Conservation (phyloP, 2,113 vertebrate species). For the Erythrolamprus reginae region DNA sequence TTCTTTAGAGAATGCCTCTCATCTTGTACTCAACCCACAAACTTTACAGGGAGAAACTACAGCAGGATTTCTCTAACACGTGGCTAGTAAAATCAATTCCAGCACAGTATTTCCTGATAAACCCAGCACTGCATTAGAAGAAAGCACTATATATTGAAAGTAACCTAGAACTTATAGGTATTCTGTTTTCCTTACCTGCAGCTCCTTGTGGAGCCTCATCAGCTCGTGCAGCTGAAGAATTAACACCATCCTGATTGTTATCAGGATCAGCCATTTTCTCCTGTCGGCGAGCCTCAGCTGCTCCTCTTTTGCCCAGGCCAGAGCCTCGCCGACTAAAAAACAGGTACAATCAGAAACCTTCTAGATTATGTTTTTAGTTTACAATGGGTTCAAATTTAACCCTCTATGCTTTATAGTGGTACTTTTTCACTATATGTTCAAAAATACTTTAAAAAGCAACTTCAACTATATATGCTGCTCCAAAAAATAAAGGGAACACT, state of each 20-base stretch:
- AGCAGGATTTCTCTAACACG: background rate
- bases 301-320: conserved; percentile 99
- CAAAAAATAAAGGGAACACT: too few relatives aligned
- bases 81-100: background rate
- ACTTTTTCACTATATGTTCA: background rate
- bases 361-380: background rate
- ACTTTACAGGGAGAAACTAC: background rate
- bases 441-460: background rate
- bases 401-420: background rate
- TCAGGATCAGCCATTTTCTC: conserved; percentile 99
- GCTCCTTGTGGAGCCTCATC: conserved; percentile 97
- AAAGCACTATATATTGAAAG: background rate
- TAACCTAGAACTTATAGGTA: background rate
- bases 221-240: conserved; percentile 89
- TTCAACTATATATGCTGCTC: background rate
- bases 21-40: background rate
- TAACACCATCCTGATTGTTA: conserved; percentile 96
- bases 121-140: background rate
- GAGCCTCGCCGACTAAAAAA: conserved; percentile 94
- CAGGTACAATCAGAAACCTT: conserved; percentile 26
- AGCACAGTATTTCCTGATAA: background rate
- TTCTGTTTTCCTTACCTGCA: conserved; percentile 74
- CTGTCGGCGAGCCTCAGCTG: conserved; percentile 98
- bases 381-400: background rate
- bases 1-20: background rate